Evolutionary conservation across 2,113 vertebrate species (phyloP).

Genomic region (Scolopax mira): DNA sequence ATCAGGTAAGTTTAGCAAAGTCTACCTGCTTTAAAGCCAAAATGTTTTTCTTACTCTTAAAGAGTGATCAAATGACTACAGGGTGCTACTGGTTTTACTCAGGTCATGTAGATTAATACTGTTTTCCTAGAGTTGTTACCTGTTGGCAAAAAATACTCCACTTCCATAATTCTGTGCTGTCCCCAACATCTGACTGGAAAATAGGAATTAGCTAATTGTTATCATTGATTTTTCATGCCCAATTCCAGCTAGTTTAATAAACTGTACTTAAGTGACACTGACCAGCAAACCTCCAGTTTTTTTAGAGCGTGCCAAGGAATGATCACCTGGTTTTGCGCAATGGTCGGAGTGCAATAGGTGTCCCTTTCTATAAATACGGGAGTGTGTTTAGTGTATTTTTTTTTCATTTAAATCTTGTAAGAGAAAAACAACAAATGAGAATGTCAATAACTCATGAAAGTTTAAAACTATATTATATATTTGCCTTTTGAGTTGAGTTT

Average conservation of each 20-base stretch:
- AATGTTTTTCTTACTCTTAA: neutral
- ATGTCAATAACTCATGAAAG: neutral
- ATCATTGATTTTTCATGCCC: neutral
- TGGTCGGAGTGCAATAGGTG: neutral
- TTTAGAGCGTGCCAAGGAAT: neutral
- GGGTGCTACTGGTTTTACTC: neutral
- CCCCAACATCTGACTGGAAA: constrained; percentile 20
- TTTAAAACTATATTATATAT: neutral
- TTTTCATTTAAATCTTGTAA: neutral
- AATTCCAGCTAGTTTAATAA: neutral
- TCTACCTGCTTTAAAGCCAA: neutral
- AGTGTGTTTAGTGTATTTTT: neutral
- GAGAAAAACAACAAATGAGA: neutral
- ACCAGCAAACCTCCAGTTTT: neutral
- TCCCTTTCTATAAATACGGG: neutral
- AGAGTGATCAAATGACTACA: neutral
- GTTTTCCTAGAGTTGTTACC: neutral
- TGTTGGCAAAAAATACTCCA: constrained; percentile 9
- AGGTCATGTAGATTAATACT: neutral
- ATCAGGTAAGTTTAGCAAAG: neutral
- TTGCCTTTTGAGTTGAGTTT: neutral
- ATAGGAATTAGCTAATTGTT: neutral
- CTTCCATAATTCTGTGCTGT: constrained; percentile 3
- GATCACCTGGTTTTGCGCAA: neutral
- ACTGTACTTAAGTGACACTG: neutral